A percentile compares a stretch with the other conserved stretches of the same genome.
These are phyloP conservation scores for Margarornis squamiger DNA, from an alignment of 2,797 vertebrate species.

Conservation along the genomic window DNA sequence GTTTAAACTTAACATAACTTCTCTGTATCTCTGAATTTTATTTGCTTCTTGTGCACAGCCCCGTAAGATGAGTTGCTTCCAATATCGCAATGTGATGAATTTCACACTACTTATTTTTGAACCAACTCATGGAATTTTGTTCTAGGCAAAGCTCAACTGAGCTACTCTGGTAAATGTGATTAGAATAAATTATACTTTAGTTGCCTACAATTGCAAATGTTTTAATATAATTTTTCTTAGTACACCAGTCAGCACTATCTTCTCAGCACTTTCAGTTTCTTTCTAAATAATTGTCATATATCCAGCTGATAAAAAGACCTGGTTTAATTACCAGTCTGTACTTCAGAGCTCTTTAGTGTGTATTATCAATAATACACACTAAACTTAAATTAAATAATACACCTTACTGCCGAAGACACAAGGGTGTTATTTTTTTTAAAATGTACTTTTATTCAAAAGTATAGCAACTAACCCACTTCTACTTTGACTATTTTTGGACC, in stretches of 20 bases:
- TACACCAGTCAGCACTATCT: not conserved
- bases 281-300: not conserved
- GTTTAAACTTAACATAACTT: not conserved
- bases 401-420: not conserved
- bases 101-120: conserved; percentile 7
- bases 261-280: not conserved
- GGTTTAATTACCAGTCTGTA: not conserved
- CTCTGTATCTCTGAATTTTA: not conserved
- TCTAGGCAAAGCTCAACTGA: not conserved
- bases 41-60: not conserved
- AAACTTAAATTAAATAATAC: too few relatives aligned
- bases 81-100: not conserved
- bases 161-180: not conserved
- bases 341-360: not conserved
- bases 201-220: not conserved
- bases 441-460: not conserved
- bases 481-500: not conserved
- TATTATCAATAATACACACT: not conserved
- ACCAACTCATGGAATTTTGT: conserved; percentile 4
- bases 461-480: not conserved
- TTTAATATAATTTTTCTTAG: not conserved
- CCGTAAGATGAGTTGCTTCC: not conserved
- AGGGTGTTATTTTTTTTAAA: rapidly evolving
- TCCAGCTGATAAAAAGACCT: not conserved
- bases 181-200: not conserved